Evolutionary conservation across 2,797 vertebrate genomes (phyloP), one percentile per base, ranked within the genome.

Genomic region (Hypotaenidia philippensis): DNA sequence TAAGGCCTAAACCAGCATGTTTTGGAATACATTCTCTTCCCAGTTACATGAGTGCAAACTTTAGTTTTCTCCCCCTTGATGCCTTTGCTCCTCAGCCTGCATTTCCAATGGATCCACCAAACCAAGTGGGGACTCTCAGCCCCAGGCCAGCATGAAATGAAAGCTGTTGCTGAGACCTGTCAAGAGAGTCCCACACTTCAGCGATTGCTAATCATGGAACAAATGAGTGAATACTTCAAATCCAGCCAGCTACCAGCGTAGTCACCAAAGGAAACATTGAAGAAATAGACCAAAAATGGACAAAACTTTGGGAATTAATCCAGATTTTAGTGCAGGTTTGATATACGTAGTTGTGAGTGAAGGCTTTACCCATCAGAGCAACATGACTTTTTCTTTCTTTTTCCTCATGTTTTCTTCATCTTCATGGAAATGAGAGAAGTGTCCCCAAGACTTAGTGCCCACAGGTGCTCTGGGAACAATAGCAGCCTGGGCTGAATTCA

Each of bases 401-500:
- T 74, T 11, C 25, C 26, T 61, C 31, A 6, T 3, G 0, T 89
- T 83, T 91, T 55, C 50, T 72, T 32, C n/a, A 27, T n/a, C 59
- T 88, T 88, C 21, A 41, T 41, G 50, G 57, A 66, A 49, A 75
- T 53, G 70, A 76, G 82, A 72, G 81, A 83, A 65, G 22, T 34
- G 47, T 38, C 59, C 55, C 76, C 1, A 1, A 23, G 8, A 50
- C 50, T 88, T 41, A 61, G 79, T 78, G 52, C 89, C 80, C 80
- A 70, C 77, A 93, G 91, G 72, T 94, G 78, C 45, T 74, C 68
- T 47, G 61, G 94, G 89, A 93, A 82, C 84, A 91, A 85, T 19
- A 76, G 61, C 63, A 89, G 59, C 57, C 27, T 44, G 59, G 32
- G 60, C 49, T 96, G 82, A 75, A 92, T 63, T 91, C 72, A 77